A percentile compares a stretch with the other conserved stretches of the same genome.
Conservation (phyloP, 2,113 vertebrate species). For the Cephalopholis sonnerati region DNA sequence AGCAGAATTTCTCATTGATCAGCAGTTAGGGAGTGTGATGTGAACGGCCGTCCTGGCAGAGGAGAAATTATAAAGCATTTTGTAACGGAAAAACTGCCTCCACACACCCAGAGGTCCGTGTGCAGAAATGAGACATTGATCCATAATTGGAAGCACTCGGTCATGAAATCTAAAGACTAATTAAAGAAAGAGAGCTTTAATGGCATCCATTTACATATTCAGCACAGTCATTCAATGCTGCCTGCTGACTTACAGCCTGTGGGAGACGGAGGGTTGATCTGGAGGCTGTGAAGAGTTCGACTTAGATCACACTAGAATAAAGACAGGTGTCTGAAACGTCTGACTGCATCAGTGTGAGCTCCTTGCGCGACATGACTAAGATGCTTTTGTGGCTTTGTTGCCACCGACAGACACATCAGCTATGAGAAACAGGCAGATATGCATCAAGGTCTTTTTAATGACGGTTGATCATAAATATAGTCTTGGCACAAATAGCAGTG, state of each 20-base stretch:
- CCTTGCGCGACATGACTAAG: neutral
- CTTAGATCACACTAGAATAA: conserved; percentile 47
- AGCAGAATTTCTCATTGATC: conserved; percentile 64
- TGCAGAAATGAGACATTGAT: conserved; percentile 84
- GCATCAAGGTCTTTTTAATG: neutral
- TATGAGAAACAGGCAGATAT: neutral
- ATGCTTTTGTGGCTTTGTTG: neutral
- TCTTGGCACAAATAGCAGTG: neutral
- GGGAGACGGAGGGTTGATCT: conserved; percentile 54
- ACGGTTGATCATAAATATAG: neutral
- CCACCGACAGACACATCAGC: neutral
- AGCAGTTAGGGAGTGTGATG: conserved; percentile 56
- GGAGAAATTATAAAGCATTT: conserved; percentile 74
- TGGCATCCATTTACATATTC: conserved; percentile 80
- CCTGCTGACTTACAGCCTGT: conserved; percentile 46
- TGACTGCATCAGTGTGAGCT: conserved; percentile 18
- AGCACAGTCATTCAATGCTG: conserved; percentile 58
- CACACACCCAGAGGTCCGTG: conserved; percentile 62
- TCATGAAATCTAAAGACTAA: conserved; percentile 85
- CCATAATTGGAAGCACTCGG: conserved; percentile 84
- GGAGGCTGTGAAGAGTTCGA: conserved; percentile 34
- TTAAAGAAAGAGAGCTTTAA: conserved; percentile 84
- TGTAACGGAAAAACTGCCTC: conserved; percentile 61
- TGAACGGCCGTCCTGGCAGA: conserved; percentile 51
- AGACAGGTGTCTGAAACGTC: conserved; percentile 33